Evolutionary conservation across 92 coral and sea anemone genomes (phyloP).

Genomic region (Porites cylindrica): DNA sequence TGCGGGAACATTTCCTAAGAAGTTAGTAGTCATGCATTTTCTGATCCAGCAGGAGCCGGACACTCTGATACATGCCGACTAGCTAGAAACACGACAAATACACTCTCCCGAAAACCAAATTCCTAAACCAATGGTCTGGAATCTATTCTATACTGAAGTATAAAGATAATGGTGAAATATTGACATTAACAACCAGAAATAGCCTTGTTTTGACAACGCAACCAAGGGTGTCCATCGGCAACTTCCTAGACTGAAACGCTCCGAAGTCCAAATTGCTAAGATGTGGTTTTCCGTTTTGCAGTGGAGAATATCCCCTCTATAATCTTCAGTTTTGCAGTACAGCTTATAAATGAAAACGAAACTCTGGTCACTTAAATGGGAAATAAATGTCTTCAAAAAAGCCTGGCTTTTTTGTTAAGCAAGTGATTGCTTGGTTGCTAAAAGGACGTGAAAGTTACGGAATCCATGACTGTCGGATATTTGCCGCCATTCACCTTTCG

Average conservation of each 20-base stretch:
- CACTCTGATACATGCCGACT: too few relatives aligned
- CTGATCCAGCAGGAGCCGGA: too few relatives aligned
- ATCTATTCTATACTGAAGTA: neutral
- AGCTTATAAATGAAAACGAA: neutral
- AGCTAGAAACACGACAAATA: too few relatives aligned
- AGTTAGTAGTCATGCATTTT: neutral
- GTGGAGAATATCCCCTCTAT: constrained; percentile 16
- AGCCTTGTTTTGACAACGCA: neutral
- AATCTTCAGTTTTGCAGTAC: neutral
- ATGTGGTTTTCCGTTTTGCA: constrained; percentile 32
- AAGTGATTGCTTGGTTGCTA: neutral
- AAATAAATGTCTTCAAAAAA: neutral
- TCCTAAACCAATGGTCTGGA: neutral
- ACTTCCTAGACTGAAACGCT: constrained; percentile 16
- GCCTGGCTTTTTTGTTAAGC: neutral
- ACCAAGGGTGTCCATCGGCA: neutral
- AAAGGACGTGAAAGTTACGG: too few relatives aligned
- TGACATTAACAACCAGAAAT: neutral
- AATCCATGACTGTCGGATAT: too few relatives aligned
- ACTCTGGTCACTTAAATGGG: neutral
- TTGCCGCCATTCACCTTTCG: too few relatives aligned
- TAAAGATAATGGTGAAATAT: neutral
- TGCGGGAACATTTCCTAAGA: constrained; percentile 3
- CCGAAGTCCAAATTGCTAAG: constrained; percentile 4
- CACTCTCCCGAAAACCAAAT: too few relatives aligned